These are phyloP conservation scores for Euwallacea fornicatus DNA, from an alignment of 1,140 invertebrate genomes.

Conservation along the genomic window DNA sequence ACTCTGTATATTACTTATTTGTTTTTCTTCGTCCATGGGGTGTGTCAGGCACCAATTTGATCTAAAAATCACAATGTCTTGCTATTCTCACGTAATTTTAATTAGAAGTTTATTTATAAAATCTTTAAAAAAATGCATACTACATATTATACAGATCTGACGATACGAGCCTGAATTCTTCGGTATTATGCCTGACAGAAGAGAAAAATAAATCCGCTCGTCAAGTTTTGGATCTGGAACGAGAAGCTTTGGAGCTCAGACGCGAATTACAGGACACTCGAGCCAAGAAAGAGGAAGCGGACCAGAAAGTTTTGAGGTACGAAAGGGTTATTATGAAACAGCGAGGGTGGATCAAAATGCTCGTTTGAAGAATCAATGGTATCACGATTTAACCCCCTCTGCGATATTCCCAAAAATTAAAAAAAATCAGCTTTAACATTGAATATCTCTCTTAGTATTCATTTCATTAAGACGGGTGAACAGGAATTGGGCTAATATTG, in stretches of 20 bases:
- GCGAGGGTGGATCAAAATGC: no score
- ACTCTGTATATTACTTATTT: no score
- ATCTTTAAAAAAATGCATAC: background rate
- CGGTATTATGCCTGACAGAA: conserved; percentile 34
- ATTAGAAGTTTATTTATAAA: background rate
- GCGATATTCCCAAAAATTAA: no score
- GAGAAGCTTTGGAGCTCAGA: conserved; percentile 53
- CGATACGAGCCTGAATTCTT: conserved; percentile 33
- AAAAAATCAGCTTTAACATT: no score
- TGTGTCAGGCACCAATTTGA: no score
- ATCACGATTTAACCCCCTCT: no score
- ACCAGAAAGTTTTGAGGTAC: conserved; percentile 56
- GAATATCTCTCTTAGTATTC: no score
- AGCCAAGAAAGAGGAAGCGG: conserved; percentile 57
- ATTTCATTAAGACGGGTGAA: no score
- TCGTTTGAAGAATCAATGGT: no score
- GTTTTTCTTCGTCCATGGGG: no score
- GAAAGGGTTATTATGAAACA: conserved; percentile 44
- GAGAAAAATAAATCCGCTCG: conserved; percentile 43
- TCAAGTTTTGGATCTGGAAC: conserved; percentile 51
- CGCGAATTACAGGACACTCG: conserved; percentile 57
- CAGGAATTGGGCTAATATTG: no score
- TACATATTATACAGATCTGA: conserved; percentile 41
- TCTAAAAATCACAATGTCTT: background rate
- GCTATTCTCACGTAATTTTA: background rate